Percentiles rank a stretch among this genome's conserved stretches.
These are phyloP conservation scores for Acrossocheilus wenchowensis DNA, from an alignment of 2,797 vertebrate genomes.

Conservation along the genomic window DNA sequence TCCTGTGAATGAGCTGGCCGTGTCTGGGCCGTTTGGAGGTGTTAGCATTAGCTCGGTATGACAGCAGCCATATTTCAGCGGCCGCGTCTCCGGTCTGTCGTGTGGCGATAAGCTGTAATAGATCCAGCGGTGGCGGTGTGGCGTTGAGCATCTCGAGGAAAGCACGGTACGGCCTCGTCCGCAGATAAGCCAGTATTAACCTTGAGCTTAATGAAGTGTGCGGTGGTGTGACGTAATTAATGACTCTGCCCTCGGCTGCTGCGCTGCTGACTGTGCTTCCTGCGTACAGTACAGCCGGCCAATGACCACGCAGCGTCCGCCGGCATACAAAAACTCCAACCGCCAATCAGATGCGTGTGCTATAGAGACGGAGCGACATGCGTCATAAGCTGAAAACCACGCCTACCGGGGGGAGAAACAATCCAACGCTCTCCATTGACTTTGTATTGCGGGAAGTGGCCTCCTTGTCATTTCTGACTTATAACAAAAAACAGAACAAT, in stretches of 20 bases:
- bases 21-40: slow-evolving; percentile 41
- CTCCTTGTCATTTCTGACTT: too few relatives aligned
- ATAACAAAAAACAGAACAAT: too few relatives aligned
- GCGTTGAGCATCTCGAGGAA: slow-evolving; percentile 78
- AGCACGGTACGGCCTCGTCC: slow-evolving; percentile 71
- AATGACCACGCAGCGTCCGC: neutral
- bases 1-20: neutral
- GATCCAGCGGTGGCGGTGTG: slow-evolving; percentile 82
- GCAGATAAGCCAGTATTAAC: slow-evolving; percentile 87
- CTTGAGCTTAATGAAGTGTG: slow-evolving; percentile 92
- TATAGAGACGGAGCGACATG: too few relatives aligned
- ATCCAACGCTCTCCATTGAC: too few relatives aligned
- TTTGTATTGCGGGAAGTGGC: too few relatives aligned
- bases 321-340: neutral
- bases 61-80: slow-evolving; percentile 93
- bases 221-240: slow-evolving; percentile 81
- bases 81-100: slow-evolving; percentile 75
- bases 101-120: slow-evolving; percentile 94
- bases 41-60: slow-evolving; percentile 67
- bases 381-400: too few relatives aligned
- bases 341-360: neutral
- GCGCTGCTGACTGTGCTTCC: neutral
- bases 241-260: slow-evolving; percentile 71
- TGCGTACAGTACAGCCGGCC: neutral
- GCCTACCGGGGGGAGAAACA: too few relatives aligned